Evolutionary conservation across 2,113 vertebrate species (phyloP).

Genomic region (Azemiops feae): DNA sequence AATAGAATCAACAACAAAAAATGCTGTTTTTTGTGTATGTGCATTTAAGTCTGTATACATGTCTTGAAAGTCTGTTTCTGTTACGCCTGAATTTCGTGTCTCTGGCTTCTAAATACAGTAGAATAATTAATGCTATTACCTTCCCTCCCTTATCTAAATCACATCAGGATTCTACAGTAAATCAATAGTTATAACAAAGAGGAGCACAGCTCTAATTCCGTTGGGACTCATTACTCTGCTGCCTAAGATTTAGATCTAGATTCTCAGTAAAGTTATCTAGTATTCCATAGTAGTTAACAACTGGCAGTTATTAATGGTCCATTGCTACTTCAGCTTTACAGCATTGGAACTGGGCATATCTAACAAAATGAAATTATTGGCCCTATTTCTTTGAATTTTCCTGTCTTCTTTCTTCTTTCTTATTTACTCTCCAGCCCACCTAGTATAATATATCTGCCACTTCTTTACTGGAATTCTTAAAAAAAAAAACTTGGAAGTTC

Average conservation of each 20-base stretch:
- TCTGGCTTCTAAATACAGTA: constrained; percentile 72
- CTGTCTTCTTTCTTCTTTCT: fast-evolving
- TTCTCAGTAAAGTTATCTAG: constrained; percentile 69
- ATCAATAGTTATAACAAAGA: constrained; percentile 81
- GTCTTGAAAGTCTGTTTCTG: constrained; percentile 1
- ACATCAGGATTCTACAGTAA: constrained; percentile 70
- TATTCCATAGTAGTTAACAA: constrained; percentile 71
- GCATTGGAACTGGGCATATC: constrained; percentile 18
- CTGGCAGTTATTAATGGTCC: constrained; percentile 69
- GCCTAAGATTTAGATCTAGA: constrained; percentile 66
- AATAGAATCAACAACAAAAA: constrained; percentile 56
- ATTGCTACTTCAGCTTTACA: constrained; percentile 46
- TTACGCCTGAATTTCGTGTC: constrained; percentile 73
- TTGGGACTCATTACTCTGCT: constrained; percentile 77
- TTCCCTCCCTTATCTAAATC: constrained; percentile 80
- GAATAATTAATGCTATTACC: constrained; percentile 85
- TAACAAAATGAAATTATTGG: constrained; percentile 37
- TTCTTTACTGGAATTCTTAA: constrained; percentile 70
- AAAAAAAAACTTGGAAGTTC: constrained; percentile 50
- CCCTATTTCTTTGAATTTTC: neutral
- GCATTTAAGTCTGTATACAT: neutral
- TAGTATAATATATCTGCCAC: constrained; percentile 9
- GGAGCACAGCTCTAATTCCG: constrained; percentile 62
- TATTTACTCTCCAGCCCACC: constrained; percentile 7
- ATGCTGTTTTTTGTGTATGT: constrained; percentile 56